A percentile compares a stretch with the other conserved stretches of the same genome.
Evolutionary conservation across 1,140 invertebrate genomes (phyloP).

Genomic region (Pseudoatta argentina): DNA sequence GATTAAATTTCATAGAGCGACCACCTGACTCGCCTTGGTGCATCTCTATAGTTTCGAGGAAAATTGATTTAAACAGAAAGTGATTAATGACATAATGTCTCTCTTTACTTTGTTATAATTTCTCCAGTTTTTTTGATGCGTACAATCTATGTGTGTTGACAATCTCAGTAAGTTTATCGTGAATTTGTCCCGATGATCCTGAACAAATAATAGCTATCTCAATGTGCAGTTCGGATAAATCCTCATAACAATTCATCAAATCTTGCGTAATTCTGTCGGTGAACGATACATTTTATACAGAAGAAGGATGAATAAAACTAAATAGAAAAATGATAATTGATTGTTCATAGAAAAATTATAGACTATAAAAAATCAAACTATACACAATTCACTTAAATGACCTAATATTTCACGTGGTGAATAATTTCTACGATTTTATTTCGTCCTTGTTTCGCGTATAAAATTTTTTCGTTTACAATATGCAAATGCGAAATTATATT

Average conservation of each 20-base stretch:
- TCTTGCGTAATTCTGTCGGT: background rate
- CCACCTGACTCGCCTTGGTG: background rate
- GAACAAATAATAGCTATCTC: background rate
- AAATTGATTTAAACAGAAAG: background rate
- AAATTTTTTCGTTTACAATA: background rate
- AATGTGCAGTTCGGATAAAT: background rate
- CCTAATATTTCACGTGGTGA: background rate
- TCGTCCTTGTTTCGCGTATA: background rate
- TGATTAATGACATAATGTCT: background rate
- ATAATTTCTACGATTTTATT: background rate
- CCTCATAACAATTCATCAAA: background rate
- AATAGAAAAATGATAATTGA: background rate
- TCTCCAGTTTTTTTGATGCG: background rate
- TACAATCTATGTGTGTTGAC: background rate
- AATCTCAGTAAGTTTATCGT: background rate
- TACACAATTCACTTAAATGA: background rate
- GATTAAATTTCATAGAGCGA: conserved; percentile 24
- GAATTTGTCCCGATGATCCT: background rate
- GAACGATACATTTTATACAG: background rate
- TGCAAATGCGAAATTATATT: background rate
- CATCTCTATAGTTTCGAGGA: background rate
- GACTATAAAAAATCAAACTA: background rate
- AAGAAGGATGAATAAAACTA: background rate
- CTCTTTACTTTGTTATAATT: background rate
- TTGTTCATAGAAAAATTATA: background rate